phyloP scores from a whole-genome alignment of 2,888 invertebrate species.

The Pseudococcus viburni region DNA sequence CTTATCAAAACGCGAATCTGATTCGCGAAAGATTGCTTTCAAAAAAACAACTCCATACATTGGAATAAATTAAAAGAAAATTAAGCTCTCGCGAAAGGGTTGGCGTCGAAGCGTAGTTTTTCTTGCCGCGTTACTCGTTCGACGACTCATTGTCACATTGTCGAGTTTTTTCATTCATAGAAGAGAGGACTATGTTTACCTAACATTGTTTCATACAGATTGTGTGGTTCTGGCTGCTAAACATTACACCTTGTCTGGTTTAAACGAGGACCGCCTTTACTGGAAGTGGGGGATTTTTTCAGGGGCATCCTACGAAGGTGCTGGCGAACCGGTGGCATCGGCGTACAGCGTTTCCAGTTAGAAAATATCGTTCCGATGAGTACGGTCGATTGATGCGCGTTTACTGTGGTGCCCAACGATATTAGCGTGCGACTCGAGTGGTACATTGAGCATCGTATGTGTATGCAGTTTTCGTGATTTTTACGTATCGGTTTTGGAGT shows the following conservation, averaged over 20 bases:
- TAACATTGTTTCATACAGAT: slow-evolving; percentile 21
- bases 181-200: slow-evolving; percentile 18
- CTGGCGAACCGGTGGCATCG: slow-evolving; percentile 64
- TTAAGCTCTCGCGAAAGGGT: background rate
- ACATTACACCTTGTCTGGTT: slow-evolving; percentile 61
- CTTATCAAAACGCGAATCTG: background rate
- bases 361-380: background rate
- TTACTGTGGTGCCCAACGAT: background rate
- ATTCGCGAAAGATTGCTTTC: background rate
- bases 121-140: background rate
- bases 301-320: slow-evolving; percentile 63
- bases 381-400: slow-evolving; percentile 27
- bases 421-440: slow-evolving; percentile 9
- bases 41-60: background rate
- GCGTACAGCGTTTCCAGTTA: slow-evolving; percentile 59
- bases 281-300: slow-evolving; percentile 60
- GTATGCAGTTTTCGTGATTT: background rate
- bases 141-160: background rate
- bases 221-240: slow-evolving; percentile 40
- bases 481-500: background rate
- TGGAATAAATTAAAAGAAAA: background rate
- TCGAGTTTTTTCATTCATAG: slow-evolving; percentile 48
- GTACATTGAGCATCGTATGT: background rate
- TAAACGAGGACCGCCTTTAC: slow-evolving; percentile 60
- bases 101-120: slow-evolving; percentile 24